Conservation (phyloP, 2,888 invertebrate genomes). For the Hemaris fuciformis region DNA sequence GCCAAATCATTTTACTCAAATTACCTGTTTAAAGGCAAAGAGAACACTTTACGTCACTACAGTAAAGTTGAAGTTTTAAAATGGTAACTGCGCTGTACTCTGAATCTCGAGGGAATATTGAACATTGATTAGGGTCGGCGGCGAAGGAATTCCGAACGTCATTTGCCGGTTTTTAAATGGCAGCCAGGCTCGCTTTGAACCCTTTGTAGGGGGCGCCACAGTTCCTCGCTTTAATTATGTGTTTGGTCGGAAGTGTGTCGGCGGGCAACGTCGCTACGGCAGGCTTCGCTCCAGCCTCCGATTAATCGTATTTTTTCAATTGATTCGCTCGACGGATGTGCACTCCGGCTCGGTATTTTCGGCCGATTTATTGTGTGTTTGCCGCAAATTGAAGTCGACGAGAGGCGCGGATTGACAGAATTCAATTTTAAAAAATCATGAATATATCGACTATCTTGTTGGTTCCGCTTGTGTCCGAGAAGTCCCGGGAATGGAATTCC, state of each 20-base stretch:
- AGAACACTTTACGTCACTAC: no score
- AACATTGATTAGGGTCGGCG: constrained; percentile 10
- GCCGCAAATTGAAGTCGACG: no score
- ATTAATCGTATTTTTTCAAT: not conserved
- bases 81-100: not conserved
- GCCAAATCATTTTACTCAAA: not conserved
- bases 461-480: no score
- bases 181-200: constrained; percentile 32
- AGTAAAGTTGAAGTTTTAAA: not conserved
- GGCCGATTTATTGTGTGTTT: not conserved
- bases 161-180: constrained; percentile 36
- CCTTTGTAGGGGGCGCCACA: constrained; percentile 42
- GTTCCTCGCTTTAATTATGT: constrained; percentile 65
- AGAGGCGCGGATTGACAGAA: not conserved
- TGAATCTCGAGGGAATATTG: not conserved
- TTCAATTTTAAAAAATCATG: no score
- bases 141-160: constrained; percentile 22
- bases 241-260: constrained; percentile 44
- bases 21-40: no score
- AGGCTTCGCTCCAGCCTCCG: not conserved
- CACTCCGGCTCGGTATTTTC: not conserved
- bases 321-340: not conserved
- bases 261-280: constrained; percentile 17
- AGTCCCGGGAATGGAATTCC: no score
- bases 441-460: no score